Base-by-base conservation (phyloP, 2,797 vertebrate species). In the Macrochelys suwanniensis region DNA sequence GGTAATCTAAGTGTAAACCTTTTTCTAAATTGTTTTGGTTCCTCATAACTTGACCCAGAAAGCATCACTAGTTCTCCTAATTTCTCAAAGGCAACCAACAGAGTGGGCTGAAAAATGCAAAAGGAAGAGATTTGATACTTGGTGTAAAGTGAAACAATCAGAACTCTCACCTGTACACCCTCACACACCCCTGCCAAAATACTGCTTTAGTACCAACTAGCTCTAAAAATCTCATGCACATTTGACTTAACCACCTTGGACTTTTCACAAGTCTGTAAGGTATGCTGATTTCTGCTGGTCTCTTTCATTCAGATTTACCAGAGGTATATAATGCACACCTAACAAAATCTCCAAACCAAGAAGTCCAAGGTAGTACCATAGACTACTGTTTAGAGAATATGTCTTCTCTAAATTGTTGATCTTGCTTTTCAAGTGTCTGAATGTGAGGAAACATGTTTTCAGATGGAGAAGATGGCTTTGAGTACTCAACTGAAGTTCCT, bases 301-400 rank as follows among this genome's bases (percentile, higher is more conserved):
- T 82, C 53, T 87, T 91, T 82, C 61, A 82, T 13, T 59, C 50
- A 82, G n/a, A 25, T 57, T 82, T 96, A 89, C 65, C n/a, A 88
- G 50, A 74, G 78, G 21, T n/a, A 71, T 6, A 47, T 16, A 83
- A 87, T 82, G 11, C 56, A 5, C 53, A 13, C 31, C 65, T 87
- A 51, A 15, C 80, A 21, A 92, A 47, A 28, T 61, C 88, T 61
- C 61, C 85, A 78, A 51, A 90, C 2, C 12, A 89, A 87, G 17
- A 92, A 45, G 15, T 37, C n/a, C 82, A 89, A 87, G 16, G 17
- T 5, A 68, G 16, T 68, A 37, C 16, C 61, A n/a, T 68, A 19
- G 93, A 94, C 84, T 57, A 47, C 1, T 87, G 51, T 53, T 61
- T 61, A 61, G 31, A 33, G 31, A 61, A 61, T 28, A 61, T 80